Evolutionary conservation across 2,888 invertebrate genomes (phyloP).

Genomic region (Andrena flavipes): DNA sequence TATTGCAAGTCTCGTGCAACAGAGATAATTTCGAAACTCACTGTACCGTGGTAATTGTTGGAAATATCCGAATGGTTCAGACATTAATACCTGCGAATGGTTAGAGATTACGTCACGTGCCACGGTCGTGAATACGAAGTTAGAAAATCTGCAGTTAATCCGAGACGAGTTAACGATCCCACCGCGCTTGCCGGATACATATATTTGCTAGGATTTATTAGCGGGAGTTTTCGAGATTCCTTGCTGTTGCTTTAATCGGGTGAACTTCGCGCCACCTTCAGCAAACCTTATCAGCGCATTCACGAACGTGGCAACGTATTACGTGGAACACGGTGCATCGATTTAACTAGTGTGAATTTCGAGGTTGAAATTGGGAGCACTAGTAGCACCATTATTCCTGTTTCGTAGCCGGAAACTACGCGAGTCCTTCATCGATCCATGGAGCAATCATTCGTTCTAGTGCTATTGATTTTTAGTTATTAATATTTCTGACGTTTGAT

Average conservation of each 20-base stretch:
- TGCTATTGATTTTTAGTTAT: neutral
- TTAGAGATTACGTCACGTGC: constrained; percentile 5
- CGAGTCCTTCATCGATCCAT: neutral
- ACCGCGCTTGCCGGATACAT: neutral
- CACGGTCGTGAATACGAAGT: neutral
- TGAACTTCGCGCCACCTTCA: constrained; percentile 57
- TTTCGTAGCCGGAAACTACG: constrained; percentile 4
- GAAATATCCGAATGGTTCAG: neutral
- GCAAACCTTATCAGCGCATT: constrained; percentile 49
- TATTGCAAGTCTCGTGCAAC: neutral
- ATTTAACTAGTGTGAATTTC: constrained; percentile 40
- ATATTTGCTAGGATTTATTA: constrained; percentile 17
- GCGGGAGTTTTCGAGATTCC: constrained; percentile 29
- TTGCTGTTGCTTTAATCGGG: constrained; percentile 36
- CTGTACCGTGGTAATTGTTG: neutral
- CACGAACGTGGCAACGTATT: constrained; percentile 54
- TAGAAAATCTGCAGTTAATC: constrained; percentile 1
- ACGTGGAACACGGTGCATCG: constrained; percentile 50
- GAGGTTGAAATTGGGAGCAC: constrained; percentile 22
- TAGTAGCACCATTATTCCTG: constrained; percentile 1
- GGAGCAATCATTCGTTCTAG: neutral
- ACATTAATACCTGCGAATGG: neutral
- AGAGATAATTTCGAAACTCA: constrained; percentile 17
- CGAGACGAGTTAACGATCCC: neutral
- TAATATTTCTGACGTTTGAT: neutral